Conservation (phyloP, 2,797 vertebrate species). For the Neomorphus geoffroyi region DNA sequence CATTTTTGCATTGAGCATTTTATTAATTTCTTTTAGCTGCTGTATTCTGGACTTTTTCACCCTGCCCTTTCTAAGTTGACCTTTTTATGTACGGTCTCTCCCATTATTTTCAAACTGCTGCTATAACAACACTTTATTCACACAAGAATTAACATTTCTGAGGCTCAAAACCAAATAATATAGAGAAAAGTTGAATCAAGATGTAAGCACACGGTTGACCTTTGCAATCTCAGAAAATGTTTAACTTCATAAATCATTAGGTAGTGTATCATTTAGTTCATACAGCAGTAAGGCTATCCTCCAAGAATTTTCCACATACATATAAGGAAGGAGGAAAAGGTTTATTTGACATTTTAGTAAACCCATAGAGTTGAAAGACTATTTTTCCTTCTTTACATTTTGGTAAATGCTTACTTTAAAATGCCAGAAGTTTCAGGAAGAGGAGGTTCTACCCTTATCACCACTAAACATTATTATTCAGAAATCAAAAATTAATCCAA, state of each 20-base stretch:
- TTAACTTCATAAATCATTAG: not conserved
- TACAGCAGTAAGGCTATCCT: not conserved
- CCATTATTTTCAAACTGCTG: not conserved
- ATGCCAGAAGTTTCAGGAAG: not conserved
- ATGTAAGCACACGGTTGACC: not conserved
- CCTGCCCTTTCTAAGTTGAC: not conserved
- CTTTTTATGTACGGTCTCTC: not conserved
- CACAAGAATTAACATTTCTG: not conserved
- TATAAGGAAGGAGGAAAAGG: not conserved
- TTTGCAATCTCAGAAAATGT: not conserved
- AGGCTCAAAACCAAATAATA: not conserved
- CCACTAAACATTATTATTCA: too few relatives aligned
- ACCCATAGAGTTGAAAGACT: not conserved
- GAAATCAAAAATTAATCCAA: not conserved
- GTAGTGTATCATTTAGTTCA: not conserved
- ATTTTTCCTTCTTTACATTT: not conserved
- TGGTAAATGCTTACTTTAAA: not conserved
- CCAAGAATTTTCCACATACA: not conserved
- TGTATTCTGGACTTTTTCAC: not conserved
- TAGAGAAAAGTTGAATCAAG: not conserved
- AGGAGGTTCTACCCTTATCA: not conserved
- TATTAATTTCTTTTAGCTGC: not conserved
- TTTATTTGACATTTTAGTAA: not conserved
- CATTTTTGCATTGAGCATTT: not conserved
- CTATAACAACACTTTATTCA: not conserved